Percentiles rank a stretch among this genome's conserved stretches.
phyloP scores from a whole-genome alignment of 1,140 invertebrate species.

The Drosophila murphyi region DNA sequence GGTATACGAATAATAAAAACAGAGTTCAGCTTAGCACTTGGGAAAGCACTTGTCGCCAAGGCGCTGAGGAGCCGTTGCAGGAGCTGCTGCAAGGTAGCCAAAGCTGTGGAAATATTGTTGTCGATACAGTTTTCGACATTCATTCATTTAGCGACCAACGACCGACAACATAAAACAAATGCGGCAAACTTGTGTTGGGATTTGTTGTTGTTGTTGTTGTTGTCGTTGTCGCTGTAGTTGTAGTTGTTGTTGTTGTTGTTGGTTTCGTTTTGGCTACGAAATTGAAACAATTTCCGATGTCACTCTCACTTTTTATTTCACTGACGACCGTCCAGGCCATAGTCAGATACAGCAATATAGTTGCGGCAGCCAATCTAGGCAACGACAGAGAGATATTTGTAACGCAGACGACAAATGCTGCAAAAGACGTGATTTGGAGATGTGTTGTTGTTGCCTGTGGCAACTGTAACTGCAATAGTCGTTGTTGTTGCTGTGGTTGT shows the following conservation, averaged over 20 bases:
- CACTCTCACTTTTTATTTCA: slow-evolving; percentile 84
- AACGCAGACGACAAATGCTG: slow-evolving; percentile 65
- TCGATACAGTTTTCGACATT: slow-evolving; percentile 84
- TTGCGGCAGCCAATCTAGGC: slow-evolving; percentile 71
- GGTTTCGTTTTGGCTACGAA: slow-evolving; percentile 75
- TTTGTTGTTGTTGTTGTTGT: slow-evolving; percentile 31
- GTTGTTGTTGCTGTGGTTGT: slow-evolving; percentile 21
- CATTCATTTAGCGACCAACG: slow-evolving; percentile 78
- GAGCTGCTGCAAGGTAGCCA: slow-evolving; percentile 24
- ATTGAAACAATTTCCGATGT: slow-evolving; percentile 84
- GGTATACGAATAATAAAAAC: slow-evolving; percentile 68
- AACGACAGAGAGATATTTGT: slow-evolving; percentile 67
- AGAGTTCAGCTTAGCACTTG: slow-evolving; percentile 63
- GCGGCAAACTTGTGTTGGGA: slow-evolving; percentile 58
- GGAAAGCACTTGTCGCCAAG: slow-evolving; percentile 46
- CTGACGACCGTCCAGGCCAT: slow-evolving; percentile 55
- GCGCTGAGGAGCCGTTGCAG: slow-evolving; percentile 25
- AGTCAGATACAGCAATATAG: slow-evolving; percentile 20
- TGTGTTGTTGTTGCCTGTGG: slow-evolving; percentile 69
- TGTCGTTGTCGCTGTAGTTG: slow-evolving; percentile 27
- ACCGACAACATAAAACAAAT: slow-evolving; percentile 56
- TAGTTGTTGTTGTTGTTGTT: slow-evolving; percentile 58
- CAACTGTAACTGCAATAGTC: slow-evolving; percentile 34
- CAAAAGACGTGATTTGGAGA: slow-evolving; percentile 75
- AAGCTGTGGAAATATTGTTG: slow-evolving; percentile 75